Base-by-base conservation (phyloP, 1,140 invertebrate genomes). In the Pteromalus puparum region DNA sequence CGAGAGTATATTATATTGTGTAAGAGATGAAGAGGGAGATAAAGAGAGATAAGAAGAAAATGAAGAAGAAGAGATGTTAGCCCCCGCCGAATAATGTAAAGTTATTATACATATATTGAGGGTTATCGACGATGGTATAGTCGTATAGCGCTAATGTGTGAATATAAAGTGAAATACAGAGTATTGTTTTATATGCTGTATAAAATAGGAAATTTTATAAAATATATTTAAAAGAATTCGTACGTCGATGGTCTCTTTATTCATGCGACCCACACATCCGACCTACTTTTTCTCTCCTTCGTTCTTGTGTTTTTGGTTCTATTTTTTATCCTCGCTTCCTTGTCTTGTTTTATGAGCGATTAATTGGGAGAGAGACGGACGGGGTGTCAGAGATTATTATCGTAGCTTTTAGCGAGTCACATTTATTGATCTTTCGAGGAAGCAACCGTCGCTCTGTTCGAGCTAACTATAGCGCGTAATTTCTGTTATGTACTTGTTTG, bases 141-240 rank as follows among this genome's bases (percentile, higher is more conserved):
- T 90, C 90, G 85, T 91, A 90, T 92, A 92, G 91, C 89, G 91
- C 90, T 92, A 90, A 90, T 90, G 90, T 92, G 92, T 93, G 92
- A 93, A 93, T 93, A 93, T 92, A 91, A 91, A 90, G 91, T 92
- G 87, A 91, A 89, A 93, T 91, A 92, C 90, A 93, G 91, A 93
- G 91, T 93, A 92, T 93, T 93, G 92, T 93, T 93, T 93, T 93
- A 93, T 93, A 93, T 93, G 90, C 92, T 92, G 92, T 93, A 93
- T 92, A 92, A 93, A 61, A 93, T 92, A 93, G 91, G 87, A 93
- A 87, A 89, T 93, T 93, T 93, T 92, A 92, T 93, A 93, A 93
- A 93, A 93, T 93, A 93, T 93, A 93, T 93, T 92, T 91, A 90
- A 92, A 92, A 92, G 81, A 87, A 88, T 80, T 82, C 48, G 82